Conservation (phyloP, 35 echinoderm and acorn worm genomes). For the Strongylocentrotus purpuratus region DNA sequence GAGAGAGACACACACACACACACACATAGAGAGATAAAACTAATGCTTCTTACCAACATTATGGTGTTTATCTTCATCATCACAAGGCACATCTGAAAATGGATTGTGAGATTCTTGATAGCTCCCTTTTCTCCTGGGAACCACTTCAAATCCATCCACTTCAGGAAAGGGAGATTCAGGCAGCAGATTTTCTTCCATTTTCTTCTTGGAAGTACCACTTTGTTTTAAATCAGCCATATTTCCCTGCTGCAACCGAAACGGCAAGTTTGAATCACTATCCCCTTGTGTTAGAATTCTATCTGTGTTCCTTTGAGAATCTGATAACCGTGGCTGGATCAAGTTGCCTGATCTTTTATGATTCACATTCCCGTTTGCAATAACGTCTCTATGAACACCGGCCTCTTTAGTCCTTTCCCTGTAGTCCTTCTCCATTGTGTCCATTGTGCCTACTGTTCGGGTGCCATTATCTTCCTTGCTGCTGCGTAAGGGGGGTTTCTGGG, state of each 20-base stretch:
- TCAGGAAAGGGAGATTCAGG: background rate
- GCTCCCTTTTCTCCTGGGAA: background rate
- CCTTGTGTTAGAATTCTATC: background rate
- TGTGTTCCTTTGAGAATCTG: background rate
- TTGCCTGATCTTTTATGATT: background rate
- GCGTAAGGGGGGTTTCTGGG: background rate
- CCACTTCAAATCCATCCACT: background rate
- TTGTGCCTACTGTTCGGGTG: background rate
- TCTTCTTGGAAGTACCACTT: background rate
- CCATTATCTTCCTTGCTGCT: background rate
- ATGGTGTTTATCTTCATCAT: background rate
- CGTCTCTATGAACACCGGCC: background rate
- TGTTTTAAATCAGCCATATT: background rate
- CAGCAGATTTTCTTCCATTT: background rate
- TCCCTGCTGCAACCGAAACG: background rate
- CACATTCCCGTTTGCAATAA: background rate
- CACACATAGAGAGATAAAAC: background rate
- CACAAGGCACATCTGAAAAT: slow-evolving; percentile 36
- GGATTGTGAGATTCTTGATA: slow-evolving; percentile 3
- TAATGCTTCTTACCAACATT: background rate
- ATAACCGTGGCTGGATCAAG: background rate
- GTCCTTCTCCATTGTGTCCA: background rate
- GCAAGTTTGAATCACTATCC: background rate
- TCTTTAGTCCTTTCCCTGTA: slow-evolving; percentile 2
- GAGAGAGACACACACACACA: too few relatives aligned